Evolutionary conservation across 2,888 invertebrate species (phyloP), one percentile per base, ranked within the genome.

Genomic region (Cylindroiulus punctatus): DNA sequence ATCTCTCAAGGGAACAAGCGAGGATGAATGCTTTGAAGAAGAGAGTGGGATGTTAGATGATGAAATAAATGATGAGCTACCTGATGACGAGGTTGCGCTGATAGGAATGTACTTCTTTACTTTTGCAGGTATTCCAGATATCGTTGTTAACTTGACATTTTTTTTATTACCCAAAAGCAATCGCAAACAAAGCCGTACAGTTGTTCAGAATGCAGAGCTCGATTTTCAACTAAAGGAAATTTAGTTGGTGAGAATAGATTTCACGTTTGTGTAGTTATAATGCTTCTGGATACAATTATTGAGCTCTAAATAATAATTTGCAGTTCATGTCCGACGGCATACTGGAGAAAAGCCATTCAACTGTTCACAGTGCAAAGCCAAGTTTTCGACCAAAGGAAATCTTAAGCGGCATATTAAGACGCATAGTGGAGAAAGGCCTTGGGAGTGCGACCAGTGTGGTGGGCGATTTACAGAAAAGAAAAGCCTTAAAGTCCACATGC

Each of bases 391-490:
- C 2, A 88, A 88, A 84, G 89, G 90, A n/a, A 90, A 90, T 86
- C 87, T 90, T 40, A 89, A 89, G 81, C 87, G 90, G 10, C 90
- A 90, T 86, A 81, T 89, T 12, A 89, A 89, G 86, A 89, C 89
- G 3, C 90, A 90, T 85, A 88, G 87, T 19, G 90, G 90, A 1
- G 89, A 89, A 84, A 90, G 90, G 86, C 90, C 90, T 4, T 90
- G 88, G 89, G 87, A 89, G 52, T 90, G 90, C 87, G 82, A 88
- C 7, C 85, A 88, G n/a, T 90, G 90, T 86, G 88, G 88, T 30
- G 88, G 89, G 26, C 86, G 89, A 26, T 90, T 90, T 85, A 89
- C 90, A 3, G 90, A 90, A 87, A 90, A 90, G 87, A 90, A 90
- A 84, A 89, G 89, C 76, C 88, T 90, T 14, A 89, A 89, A 84